A percentile compares a stretch with the other conserved stretches of the same genome.
phyloP scores from a whole-genome alignment of 1,140 invertebrate species.

The Nasonia giraulti region DNA sequence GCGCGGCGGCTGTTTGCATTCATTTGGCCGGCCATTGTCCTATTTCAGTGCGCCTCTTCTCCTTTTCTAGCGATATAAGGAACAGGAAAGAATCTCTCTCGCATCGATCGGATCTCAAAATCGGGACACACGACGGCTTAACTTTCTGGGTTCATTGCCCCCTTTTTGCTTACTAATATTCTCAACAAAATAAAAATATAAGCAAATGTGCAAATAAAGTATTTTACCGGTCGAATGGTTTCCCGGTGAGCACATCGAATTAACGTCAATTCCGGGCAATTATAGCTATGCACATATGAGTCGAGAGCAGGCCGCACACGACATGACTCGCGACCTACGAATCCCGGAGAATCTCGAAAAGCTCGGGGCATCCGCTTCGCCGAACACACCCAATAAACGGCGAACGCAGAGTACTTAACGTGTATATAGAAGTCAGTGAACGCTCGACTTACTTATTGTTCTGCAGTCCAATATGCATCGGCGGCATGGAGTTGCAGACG shows the following conservation, averaged over 20 bases:
- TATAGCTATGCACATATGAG: no score
- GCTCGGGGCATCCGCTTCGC: neutral
- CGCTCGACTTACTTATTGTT: constrained; percentile 70
- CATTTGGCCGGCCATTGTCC: neutral
- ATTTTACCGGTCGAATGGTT: no score
- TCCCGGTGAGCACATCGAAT: no score
- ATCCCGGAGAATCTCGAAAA: neutral
- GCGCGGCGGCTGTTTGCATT: no score
- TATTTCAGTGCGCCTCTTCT: neutral
- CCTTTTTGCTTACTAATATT: no score
- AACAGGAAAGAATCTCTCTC: neutral
- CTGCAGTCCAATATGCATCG: constrained; percentile 62
- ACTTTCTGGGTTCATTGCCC: neutral
- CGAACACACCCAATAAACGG: neutral
- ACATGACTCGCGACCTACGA: no score
- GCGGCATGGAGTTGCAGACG: constrained; percentile 57
- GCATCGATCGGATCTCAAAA: constrained; percentile 6
- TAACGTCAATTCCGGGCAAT: no score
- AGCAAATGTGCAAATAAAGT: no score
- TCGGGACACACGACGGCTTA: neutral
- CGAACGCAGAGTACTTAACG: neutral
- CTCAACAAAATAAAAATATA: no score
- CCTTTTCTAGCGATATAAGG: neutral
- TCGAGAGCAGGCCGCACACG: no score
- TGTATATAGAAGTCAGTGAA: neutral